phyloP scores from a whole-genome alignment of 2,797 vertebrate genomes.

The Melanotaenia pygmaea region DNA sequence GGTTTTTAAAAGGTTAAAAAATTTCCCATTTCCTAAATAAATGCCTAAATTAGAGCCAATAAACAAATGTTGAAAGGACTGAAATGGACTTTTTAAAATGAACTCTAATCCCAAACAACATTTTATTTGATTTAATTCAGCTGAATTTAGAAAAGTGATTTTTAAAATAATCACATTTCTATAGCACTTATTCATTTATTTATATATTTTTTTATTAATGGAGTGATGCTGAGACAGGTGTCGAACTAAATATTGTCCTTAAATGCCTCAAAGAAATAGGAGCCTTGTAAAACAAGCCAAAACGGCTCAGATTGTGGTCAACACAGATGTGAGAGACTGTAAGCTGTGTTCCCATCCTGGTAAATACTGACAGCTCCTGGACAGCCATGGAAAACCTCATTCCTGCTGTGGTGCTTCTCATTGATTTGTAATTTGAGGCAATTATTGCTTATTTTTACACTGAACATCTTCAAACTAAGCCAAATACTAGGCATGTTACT shows the following conservation, averaged over 20 bases:
- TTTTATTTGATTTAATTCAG: background rate
- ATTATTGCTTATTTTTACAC: background rate
- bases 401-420: too few relatives aligned
- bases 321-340: slow-evolving; percentile 16
- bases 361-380: slow-evolving; percentile 21
- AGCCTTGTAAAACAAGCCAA: slow-evolving; percentile 8
- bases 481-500: background rate
- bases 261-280: background rate
- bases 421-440: too few relatives aligned
- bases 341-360: slow-evolving; percentile 8
- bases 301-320: slow-evolving; percentile 4
- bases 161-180: background rate
- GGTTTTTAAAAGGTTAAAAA: too few relatives aligned
- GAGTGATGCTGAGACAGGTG: slow-evolving; percentile 1
- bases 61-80: background rate
- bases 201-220: background rate
- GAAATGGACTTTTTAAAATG: background rate
- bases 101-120: background rate
- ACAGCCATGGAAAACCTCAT: slow-evolving; percentile 2
- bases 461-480: background rate
- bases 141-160: background rate
- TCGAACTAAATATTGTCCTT: slow-evolving; percentile 3
- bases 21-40: background rate
- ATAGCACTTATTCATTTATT: too few relatives aligned
- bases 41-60: too few relatives aligned